phyloP scores from a whole-genome alignment of 2,888 invertebrate genomes.

The Gasteruption jaculator region DNA sequence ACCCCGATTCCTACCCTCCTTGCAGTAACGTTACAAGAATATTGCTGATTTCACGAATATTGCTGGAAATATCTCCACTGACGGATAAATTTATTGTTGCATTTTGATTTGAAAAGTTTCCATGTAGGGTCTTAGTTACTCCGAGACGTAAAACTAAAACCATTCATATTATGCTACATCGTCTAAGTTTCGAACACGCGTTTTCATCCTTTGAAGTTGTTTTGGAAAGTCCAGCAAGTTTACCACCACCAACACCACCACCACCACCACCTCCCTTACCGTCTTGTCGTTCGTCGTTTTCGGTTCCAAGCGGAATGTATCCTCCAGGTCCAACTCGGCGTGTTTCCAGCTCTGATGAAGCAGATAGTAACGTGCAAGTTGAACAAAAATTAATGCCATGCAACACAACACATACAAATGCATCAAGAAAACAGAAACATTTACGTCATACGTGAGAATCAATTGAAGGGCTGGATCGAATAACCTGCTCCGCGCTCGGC shows the following conservation, averaged over 20 bases:
- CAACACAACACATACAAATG: conserved; percentile 23
- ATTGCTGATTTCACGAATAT: too few relatives aligned
- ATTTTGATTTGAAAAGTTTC: too few relatives aligned
- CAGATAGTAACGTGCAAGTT: conserved; percentile 35
- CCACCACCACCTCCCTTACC: too few relatives aligned
- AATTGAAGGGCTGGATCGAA: too few relatives aligned
- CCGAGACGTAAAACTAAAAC: not conserved
- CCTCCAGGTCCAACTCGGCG: conserved; percentile 27
- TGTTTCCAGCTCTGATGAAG: conserved; percentile 34
- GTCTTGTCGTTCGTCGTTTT: conserved; percentile 32
- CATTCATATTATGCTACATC: conserved; percentile 38
- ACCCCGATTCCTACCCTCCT: too few relatives aligned
- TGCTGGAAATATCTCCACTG: too few relatives aligned
- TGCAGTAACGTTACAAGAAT: too few relatives aligned
- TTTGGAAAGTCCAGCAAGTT: conserved; percentile 24
- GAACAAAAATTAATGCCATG: too few relatives aligned
- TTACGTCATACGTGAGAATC: not conserved
- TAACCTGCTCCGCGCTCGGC: too few relatives aligned
- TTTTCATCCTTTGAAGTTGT: conserved; percentile 28
- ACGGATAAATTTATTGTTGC: too few relatives aligned
- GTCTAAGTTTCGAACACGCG: conserved; percentile 33
- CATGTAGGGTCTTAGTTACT: too few relatives aligned
- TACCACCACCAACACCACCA: conserved; percentile 25
- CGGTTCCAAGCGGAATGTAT: conserved; percentile 34
- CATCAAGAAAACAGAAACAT: not conserved